Percentiles rank a stretch among this genome's conserved stretches.
Evolutionary conservation across 1,140 invertebrate species (phyloP).

Genomic region (Formica exsecta): DNA sequence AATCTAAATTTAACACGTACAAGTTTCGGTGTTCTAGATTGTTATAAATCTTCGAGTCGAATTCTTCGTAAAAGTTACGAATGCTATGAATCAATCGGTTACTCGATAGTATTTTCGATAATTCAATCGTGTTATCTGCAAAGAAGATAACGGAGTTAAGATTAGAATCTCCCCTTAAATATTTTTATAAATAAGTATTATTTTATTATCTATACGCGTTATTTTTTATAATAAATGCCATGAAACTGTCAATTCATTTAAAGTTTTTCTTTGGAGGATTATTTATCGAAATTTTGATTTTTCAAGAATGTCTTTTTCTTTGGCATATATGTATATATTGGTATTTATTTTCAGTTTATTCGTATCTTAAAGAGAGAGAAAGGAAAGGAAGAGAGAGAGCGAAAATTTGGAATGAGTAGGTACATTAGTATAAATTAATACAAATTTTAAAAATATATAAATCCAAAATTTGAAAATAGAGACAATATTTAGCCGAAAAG

Average conservation of each 20-base stretch:
- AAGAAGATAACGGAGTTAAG: background rate
- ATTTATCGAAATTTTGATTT: background rate
- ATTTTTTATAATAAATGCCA: too few relatives aligned
- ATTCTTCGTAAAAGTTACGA: background rate
- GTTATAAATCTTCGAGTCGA: slow-evolving; percentile 33
- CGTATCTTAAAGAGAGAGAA: background rate
- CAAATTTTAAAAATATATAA: background rate
- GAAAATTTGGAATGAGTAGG: background rate
- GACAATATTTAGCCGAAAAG: background rate
- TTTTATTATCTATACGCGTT: too few relatives aligned
- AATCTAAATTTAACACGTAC: slow-evolving; percentile 64
- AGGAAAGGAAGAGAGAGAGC: background rate
- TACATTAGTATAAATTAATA: background rate
- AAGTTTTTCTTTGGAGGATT: background rate
- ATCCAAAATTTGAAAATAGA: too few relatives aligned
- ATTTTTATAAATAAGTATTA: background rate
- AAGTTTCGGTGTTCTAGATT: slow-evolving; percentile 52
- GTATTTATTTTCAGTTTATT: background rate
- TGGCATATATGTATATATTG: background rate
- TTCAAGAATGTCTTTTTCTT: background rate
- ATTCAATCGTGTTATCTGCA: slow-evolving; percentile 44
- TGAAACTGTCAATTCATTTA: too few relatives aligned
- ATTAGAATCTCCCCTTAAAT: background rate
- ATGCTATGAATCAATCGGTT: slow-evolving; percentile 41
- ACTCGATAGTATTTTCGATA: slow-evolving; percentile 62